A percentile compares a stretch with the other conserved stretches of the same genome.
Conservation (phyloP, 2,113 vertebrate species). For the Entelurus aequoreus region DNA sequence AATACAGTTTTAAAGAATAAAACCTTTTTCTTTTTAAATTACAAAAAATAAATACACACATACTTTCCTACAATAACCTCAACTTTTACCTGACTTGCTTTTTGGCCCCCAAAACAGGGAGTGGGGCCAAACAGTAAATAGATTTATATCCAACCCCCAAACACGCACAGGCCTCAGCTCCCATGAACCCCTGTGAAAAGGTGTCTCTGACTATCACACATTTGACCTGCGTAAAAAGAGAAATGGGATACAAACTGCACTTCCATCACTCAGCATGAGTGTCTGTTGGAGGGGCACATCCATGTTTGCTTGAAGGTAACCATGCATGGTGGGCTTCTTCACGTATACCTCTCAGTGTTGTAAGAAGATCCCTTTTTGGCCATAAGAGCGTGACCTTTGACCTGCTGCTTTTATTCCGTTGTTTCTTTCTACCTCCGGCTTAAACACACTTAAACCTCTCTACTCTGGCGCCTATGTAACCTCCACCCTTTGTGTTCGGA, state of each 20-base stretch:
- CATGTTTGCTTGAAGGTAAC: slow-evolving; percentile 53
- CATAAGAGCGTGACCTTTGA: slow-evolving; percentile 59
- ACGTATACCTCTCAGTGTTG: slow-evolving; percentile 45
- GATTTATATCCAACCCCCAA: not conserved
- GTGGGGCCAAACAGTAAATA: slow-evolving; percentile 1
- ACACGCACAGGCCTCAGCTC: not conserved
- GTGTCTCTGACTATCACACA: slow-evolving; percentile 63
- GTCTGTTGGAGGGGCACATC: slow-evolving; percentile 20
- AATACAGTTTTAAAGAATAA: no score
- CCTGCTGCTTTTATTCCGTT: slow-evolving; percentile 48
- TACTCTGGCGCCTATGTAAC: slow-evolving; percentile 43
- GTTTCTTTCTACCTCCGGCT: slow-evolving; percentile 38
- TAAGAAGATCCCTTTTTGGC: slow-evolving; percentile 58
- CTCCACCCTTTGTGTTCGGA: slow-evolving; percentile 10
- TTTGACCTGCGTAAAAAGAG: slow-evolving; percentile 67
- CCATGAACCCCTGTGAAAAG: slow-evolving; percentile 13
- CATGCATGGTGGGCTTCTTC: slow-evolving; percentile 56
- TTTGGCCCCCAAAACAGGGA: not conserved
- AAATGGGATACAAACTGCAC: slow-evolving; percentile 49
- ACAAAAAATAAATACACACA: no score
- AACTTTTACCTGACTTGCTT: not conserved
- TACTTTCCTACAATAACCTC: not conserved
- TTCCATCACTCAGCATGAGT: slow-evolving; percentile 22
- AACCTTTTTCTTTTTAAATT: no score
- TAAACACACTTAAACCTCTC: slow-evolving; percentile 58